Conservation (phyloP, 2,113 vertebrate genomes). For the Platichthys stellatus region DNA sequence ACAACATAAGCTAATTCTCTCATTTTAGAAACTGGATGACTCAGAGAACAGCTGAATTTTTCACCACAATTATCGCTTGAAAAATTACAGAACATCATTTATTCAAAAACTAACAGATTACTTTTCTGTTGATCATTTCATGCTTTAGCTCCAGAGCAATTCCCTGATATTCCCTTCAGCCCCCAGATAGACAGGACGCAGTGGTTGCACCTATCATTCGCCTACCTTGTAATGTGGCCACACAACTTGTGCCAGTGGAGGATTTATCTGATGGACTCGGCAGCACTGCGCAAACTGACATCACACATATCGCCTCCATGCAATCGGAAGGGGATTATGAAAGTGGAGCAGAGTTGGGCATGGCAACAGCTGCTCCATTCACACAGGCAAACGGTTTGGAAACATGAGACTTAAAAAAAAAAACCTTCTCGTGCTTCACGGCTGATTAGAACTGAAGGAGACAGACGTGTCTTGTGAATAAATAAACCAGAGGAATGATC, state of each 20-base stretch:
- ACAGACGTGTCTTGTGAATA: not conserved
- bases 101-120: no score
- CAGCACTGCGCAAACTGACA: slow-evolving; percentile 15
- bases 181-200: not conserved
- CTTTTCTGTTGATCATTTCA: no score
- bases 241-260: not conserved
- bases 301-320: slow-evolving; percentile 13
- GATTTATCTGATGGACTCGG: slow-evolving; percentile 1
- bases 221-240: not conserved
- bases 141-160: no score
- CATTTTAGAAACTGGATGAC: no score
- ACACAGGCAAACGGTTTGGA: slow-evolving; percentile 30
- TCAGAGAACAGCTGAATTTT: not conserved
- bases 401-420: not conserved
- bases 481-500: not conserved
- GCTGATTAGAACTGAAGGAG: not conserved
- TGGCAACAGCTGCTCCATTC: slow-evolving; percentile 43
- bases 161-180: no score
- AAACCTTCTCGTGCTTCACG: not conserved
- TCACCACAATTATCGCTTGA: not conserved
- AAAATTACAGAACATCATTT: not conserved
- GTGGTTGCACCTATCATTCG: not conserved
- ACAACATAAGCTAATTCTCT: no score
- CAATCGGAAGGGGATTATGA: slow-evolving; percentile 40
- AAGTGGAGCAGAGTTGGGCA: slow-evolving; percentile 4